phyloP scores from a whole-genome alignment of 2,797 vertebrate genomes.

The Anguilla megastoma region DNA sequence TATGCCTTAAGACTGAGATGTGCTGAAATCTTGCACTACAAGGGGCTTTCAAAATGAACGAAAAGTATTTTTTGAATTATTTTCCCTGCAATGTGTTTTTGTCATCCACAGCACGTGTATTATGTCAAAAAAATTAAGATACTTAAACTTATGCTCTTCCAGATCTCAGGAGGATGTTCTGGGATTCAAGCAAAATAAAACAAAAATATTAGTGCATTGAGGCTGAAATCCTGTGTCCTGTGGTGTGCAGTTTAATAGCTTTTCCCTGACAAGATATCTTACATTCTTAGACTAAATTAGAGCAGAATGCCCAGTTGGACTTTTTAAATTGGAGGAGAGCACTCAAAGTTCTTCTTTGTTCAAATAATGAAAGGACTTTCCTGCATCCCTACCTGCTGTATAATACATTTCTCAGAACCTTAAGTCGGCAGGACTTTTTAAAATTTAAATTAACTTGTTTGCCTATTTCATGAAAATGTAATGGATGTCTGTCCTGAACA shows the following conservation, averaged over 20 bases:
- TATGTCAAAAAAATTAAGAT: not conserved
- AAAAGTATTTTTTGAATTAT: too few species aligned
- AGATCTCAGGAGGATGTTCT: not conserved
- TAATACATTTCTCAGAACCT: not conserved
- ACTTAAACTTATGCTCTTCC: not conserved
- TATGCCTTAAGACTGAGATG: not conserved
- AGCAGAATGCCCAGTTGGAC: constrained; percentile 3
- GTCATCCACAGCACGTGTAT: not conserved
- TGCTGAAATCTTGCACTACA: too few species aligned
- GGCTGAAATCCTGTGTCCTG: not conserved
- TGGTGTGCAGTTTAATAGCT: not conserved
- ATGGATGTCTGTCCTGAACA: not conserved
- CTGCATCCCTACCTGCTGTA: not conserved
- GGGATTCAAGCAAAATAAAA: not conserved
- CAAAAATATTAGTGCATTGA: not conserved
- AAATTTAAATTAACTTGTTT: not conserved
- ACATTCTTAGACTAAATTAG: constrained; percentile 5
- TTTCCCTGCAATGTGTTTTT: not conserved
- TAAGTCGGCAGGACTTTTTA: not conserved
- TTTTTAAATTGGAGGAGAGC: not conserved
- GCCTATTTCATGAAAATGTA: not conserved
- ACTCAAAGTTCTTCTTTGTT: not conserved
- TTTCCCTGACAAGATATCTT: not conserved
- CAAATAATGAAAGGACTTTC: not conserved
- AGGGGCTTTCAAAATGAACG: too few species aligned